phyloP scores from a whole-genome alignment of 2,113 vertebrate species.

The Gulo gulo region DNA sequence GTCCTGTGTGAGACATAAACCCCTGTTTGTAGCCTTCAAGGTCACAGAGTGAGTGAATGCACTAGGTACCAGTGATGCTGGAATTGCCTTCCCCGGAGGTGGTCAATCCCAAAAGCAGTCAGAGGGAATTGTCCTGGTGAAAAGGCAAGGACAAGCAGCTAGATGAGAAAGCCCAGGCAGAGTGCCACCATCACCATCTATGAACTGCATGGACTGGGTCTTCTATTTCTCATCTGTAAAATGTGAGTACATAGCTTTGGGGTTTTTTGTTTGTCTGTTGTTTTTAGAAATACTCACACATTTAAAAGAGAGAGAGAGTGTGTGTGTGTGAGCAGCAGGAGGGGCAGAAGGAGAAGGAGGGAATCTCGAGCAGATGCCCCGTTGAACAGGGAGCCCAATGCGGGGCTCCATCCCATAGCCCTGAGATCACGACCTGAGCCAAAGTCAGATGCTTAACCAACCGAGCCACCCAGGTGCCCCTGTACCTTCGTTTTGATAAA shows the following conservation, averaged over 20 bases:
- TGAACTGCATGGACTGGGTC: neutral
- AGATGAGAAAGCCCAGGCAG: too few species aligned
- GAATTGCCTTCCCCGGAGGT: neutral
- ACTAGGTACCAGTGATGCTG: neutral
- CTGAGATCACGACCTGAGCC: neutral
- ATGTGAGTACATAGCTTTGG: neutral
- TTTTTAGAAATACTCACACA: neutral
- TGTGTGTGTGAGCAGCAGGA: neutral
- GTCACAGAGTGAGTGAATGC: neutral
- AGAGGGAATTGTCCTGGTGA: neutral
- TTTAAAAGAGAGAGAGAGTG: neutral
- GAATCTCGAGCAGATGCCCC: neutral
- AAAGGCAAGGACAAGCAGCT: fast-evolving
- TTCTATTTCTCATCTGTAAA: neutral
- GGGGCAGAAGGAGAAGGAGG: neutral
- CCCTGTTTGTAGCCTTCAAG: too few species aligned
- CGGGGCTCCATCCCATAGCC: neutral
- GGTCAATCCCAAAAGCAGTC: neutral
- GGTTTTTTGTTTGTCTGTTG: neutral
- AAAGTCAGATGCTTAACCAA: neutral
- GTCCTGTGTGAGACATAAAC: neutral
- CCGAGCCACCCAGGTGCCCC: neutral
- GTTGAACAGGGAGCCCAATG: neutral
- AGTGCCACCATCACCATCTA: neutral
- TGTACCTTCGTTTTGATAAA: neutral